A percentile compares a stretch with the other conserved stretches of the same genome.
phyloP scores from a whole-genome alignment of 2,888 invertebrate species.

The Zeuzera pyrina region DNA sequence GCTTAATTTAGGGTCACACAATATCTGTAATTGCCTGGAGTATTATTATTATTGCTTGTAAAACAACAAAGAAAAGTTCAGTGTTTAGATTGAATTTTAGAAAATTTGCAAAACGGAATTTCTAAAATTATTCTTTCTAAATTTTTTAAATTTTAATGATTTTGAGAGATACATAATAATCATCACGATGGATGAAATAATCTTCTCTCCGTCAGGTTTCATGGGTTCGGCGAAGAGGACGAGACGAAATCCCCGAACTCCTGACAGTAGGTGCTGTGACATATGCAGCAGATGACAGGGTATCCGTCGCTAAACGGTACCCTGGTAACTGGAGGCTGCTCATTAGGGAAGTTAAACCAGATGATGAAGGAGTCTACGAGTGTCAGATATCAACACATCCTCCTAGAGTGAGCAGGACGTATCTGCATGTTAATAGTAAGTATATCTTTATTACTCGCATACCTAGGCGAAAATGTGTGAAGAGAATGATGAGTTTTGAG shows the following conservation, averaged over 20 bases:
- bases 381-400: slow-evolving; percentile 83
- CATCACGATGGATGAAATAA: too few relatives aligned
- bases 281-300: slow-evolving; percentile 78
- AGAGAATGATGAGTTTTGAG: too few relatives aligned
- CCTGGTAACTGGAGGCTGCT: slow-evolving; percentile 76
- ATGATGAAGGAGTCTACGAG: slow-evolving; percentile 79
- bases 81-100: too few relatives aligned
- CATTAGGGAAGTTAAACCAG: slow-evolving; percentile 77
- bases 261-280: slow-evolving; percentile 80
- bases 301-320: slow-evolving; percentile 75
- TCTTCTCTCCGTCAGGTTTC: slow-evolving; percentile 64
- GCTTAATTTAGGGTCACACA: too few relatives aligned
- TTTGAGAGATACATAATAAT: too few relatives aligned
- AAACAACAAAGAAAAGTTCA: too few relatives aligned
- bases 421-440: slow-evolving; percentile 79
- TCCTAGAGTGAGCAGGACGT: slow-evolving; percentile 77
- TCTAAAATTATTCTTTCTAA: too few relatives aligned
- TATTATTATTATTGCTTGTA: too few relatives aligned
- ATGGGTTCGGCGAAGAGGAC: slow-evolving; percentile 77
- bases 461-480: too few relatives aligned
- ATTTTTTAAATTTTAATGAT: too few relatives aligned
- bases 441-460: slow-evolving; percentile 12
- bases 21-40: too few relatives aligned
- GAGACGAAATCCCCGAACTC: slow-evolving; percentile 75
- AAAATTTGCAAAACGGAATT: too few relatives aligned